Conservation (phyloP, 2,797 vertebrate genomes). For the Sebastiscus tertius region DNA sequence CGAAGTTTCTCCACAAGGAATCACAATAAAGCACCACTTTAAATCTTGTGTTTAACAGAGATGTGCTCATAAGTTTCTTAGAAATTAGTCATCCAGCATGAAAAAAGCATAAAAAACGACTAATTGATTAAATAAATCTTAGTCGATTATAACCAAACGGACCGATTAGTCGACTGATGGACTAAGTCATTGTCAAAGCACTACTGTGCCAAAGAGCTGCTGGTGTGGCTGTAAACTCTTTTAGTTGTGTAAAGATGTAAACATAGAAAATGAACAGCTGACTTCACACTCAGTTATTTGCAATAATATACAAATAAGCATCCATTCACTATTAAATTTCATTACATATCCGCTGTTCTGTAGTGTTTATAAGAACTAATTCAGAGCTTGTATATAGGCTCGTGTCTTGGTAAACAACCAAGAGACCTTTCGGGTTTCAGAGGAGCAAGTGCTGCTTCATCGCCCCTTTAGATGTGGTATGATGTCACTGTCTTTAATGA, state of each 20-base stretch:
- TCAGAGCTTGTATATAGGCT: neutral
- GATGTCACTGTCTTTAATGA: neutral
- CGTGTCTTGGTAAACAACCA: neutral
- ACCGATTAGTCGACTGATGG: too few relatives aligned
- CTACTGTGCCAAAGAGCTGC: neutral
- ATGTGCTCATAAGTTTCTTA: too few relatives aligned
- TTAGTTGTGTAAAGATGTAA: neutral
- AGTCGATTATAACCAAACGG: rapidly evolving
- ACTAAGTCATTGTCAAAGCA: neutral
- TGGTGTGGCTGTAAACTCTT: neutral
- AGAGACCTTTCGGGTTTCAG: neutral
- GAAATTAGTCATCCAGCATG: too few relatives aligned
- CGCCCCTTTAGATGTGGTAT: neutral
- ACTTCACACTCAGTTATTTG: neutral
- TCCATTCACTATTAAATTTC: neutral
- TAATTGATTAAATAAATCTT: rapidly evolving
- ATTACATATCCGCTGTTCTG: neutral
- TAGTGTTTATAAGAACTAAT: neutral
- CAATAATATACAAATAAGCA: neutral
- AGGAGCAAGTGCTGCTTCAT: neutral
- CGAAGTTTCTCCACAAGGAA: too few relatives aligned
- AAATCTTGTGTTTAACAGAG: too few relatives aligned
- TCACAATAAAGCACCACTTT: too few relatives aligned
- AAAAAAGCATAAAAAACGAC: too few relatives aligned
- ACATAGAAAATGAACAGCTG: neutral